Conservation (phyloP, 2,797 vertebrate genomes). For the Pelobates cultripes region DNA sequence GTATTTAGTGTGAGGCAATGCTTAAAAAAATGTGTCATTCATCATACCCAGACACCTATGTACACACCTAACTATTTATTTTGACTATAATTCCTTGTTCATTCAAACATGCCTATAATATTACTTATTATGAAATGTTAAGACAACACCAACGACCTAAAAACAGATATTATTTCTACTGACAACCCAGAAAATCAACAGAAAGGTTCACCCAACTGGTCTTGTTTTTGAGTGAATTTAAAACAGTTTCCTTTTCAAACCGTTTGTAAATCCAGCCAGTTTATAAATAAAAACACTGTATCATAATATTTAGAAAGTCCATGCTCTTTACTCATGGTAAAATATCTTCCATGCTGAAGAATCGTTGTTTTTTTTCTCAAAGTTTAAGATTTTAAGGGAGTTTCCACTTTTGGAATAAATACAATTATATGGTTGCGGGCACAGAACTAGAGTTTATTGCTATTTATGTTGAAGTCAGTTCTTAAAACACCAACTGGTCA, state of each 20-base stretch:
- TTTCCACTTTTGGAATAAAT: slow-evolving; percentile 65
- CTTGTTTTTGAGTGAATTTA: slow-evolving; percentile 24
- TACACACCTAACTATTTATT: slow-evolving; percentile 59
- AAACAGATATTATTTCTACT: slow-evolving; percentile 53
- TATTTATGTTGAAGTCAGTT: slow-evolving; percentile 68
- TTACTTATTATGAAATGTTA: slow-evolving; percentile 59
- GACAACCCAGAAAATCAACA: slow-evolving; percentile 55
- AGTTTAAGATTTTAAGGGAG: slow-evolving; percentile 68
- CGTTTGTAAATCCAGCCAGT: background rate
- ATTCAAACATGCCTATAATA: slow-evolving; percentile 51
- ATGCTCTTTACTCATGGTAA: slow-evolving; percentile 14
- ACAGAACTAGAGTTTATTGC: slow-evolving; percentile 66
- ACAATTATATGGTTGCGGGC: slow-evolving; percentile 63
- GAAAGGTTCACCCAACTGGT: background rate
- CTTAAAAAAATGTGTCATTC: background rate
- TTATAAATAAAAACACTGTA: slow-evolving; percentile 2
- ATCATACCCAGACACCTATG: slow-evolving; percentile 54
- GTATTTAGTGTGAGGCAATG: background rate
- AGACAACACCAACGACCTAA: slow-evolving; percentile 60
- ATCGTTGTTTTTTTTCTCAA: background rate
- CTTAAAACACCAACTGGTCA: slow-evolving; percentile 55
- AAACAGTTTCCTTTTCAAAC: slow-evolving; percentile 17
- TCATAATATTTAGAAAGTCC: slow-evolving; percentile 23
- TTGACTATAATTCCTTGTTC: slow-evolving; percentile 19
- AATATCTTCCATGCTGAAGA: slow-evolving; percentile 1